Evolutionary conservation across 2,888 invertebrate genomes (phyloP), one percentile per base, ranked within the genome.

Genomic region (Sicus ferrugineus): DNA sequence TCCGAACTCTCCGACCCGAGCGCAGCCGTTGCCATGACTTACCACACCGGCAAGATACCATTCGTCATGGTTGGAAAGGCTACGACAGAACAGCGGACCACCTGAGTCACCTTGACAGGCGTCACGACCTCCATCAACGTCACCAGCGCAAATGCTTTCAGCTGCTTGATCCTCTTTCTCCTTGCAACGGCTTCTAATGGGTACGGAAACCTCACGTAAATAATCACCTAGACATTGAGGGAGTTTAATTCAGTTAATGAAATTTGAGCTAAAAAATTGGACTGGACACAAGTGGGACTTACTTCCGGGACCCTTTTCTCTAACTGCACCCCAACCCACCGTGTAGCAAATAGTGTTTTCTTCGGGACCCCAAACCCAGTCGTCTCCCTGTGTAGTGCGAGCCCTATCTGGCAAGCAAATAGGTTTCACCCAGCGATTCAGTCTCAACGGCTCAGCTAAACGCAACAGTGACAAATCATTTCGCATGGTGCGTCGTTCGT

Each of bases 21-120:
- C 95, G 83, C 95, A 95, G 3, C 95, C 95, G 77, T 93, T 91
- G 28, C 95, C 95, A 79, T 95, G 94, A 79, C 94, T 94, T 0
- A 95, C 93, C 64, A 95, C 89, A 0, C 95, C 95, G 5, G 91
- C 93, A 71, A 94, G 87, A 80, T 93, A 94, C 92, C 93, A 93
- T 78, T 91, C 91, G 72, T 89, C 88, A 0, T 87, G 83, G 78
- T 89, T 88, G 69, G 87, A 86, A 50, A 91, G 89, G 83, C 91
- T 91, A 80, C 89, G 89, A 84, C 95, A 95, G 83, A 94, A 88
- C 62, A 95, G 88, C 59, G 95, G 95, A 0, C 95, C 94, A 58
- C 95, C 95, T 75, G 94, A 94, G 72, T 86, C 85, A 4, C 83
- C 90, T 82, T 90, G 94, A 76, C 95, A 95, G 2, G 95, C 91